Conservation (phyloP, 2,888 invertebrate species). For the Tipula helvola region DNA sequence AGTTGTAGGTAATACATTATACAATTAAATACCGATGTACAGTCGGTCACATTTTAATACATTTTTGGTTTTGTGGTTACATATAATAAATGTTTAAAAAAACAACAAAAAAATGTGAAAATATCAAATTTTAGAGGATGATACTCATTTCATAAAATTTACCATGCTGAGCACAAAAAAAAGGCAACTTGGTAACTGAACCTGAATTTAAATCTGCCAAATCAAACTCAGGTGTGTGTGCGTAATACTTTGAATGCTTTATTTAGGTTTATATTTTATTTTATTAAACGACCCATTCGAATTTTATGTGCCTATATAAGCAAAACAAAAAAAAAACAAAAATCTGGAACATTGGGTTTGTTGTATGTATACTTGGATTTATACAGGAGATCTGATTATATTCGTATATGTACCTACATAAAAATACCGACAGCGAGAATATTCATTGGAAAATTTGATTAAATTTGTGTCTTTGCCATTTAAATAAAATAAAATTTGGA, state of each 20-base stretch:
- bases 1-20: not conserved
- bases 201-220: not conserved
- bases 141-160: not conserved
- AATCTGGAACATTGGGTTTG: not conserved
- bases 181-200: not conserved
- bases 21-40: not conserved
- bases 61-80: not conserved
- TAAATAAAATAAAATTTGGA: not conserved
- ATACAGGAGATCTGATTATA: not conserved
- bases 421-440: not conserved
- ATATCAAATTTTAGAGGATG: not conserved
- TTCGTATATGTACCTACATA: not conserved
- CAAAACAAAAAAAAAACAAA: not conserved
- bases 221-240: not conserved
- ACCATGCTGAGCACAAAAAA: not conserved
- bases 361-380: not conserved
- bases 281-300: not conserved
- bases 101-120: not conserved
- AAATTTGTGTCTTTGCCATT: not conserved
- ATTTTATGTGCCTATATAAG: not conserved
- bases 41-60: not conserved
- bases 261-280: not conserved
- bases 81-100: not conserved
- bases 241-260: not conserved
- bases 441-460: not conserved